These are phyloP conservation scores for Bufo bufo DNA, from an alignment of 2,113 vertebrate species.

Conservation along the genomic window DNA sequence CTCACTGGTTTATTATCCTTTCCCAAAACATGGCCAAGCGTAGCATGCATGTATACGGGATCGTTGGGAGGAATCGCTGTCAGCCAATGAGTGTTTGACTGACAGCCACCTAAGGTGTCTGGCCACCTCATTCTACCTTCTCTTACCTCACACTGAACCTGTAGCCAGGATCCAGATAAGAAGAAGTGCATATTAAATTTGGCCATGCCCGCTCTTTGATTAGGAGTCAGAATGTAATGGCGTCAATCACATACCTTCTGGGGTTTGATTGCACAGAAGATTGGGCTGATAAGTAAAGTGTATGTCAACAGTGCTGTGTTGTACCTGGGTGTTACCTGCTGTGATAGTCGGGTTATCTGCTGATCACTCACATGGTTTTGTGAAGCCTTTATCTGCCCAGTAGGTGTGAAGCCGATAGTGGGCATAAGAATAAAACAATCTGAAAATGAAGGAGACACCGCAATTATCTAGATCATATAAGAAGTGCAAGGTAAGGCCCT, in stretches of 20 bases:
- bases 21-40: too few relatives aligned
- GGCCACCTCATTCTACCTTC: neutral
- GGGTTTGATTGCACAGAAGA: slow-evolving; percentile 33
- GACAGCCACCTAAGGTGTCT: too few relatives aligned
- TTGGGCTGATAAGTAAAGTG: slow-evolving; percentile 47
- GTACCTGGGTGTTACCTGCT: slow-evolving; percentile 39
- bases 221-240: slow-evolving; percentile 21
- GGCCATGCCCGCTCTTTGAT: slow-evolving; percentile 1
- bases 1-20: too few relatives aligned
- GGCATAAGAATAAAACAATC: neutral
- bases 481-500: too few relatives aligned
- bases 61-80: too few relatives aligned
- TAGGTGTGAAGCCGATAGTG: slow-evolving; percentile 45
- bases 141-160: neutral
- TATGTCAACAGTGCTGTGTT: slow-evolving; percentile 47
- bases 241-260: slow-evolving; percentile 25
- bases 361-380: slow-evolving; percentile 11
- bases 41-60: too few relatives aligned
- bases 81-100: too few relatives aligned
- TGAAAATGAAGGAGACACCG: neutral
- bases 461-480: neutral
- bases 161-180: slow-evolving; percentile 34
- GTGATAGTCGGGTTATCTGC: slow-evolving; percentile 23
- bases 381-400: slow-evolving; percentile 33
- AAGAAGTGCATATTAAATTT: slow-evolving; percentile 15